Percentiles rank a stretch among this genome's conserved stretches.
Conservation (phyloP, 2,113 vertebrate genomes). For the Scytalopus superciliaris region DNA sequence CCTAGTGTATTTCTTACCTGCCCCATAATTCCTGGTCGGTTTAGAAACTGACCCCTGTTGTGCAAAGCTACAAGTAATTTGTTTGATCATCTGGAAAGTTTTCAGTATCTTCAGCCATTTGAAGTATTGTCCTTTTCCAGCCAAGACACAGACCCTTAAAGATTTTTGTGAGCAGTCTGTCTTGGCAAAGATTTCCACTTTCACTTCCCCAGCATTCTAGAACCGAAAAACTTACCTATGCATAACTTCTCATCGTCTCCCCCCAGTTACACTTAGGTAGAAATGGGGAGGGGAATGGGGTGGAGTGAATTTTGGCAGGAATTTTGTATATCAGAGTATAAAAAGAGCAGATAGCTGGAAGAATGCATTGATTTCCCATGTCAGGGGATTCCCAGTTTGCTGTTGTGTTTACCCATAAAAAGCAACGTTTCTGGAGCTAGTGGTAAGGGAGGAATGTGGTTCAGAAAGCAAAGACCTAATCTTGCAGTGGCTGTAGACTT, state of each 20-base stretch:
- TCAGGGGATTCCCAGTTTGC: not conserved
- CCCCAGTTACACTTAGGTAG: not conserved
- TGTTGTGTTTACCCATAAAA: not conserved
- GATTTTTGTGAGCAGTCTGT: not conserved
- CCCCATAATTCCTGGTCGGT: not conserved
- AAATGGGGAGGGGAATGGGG: not conserved
- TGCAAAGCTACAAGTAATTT: not conserved
- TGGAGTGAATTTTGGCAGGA: not conserved
- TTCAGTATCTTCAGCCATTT: not conserved
- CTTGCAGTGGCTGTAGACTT: not conserved
- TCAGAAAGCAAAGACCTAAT: not conserved
- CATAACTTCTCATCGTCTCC: not conserved
- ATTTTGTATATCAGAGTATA: not conserved
- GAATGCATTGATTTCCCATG: not conserved
- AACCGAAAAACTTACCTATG: not conserved
- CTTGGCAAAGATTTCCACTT: not conserved
- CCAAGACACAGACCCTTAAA: not conserved
- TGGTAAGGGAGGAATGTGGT: not conserved
- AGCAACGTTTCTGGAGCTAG: not conserved
- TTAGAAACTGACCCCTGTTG: not conserved
- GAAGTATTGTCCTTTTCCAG: constrained; percentile 1
- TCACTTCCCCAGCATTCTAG: not conserved
- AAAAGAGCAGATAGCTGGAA: not conserved
- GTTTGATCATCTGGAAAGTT: not conserved
- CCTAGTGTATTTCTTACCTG: not conserved